These are phyloP conservation scores for Corvus cornix DNA, from an alignment of 2,113 vertebrate species.

Conservation along the genomic window DNA sequence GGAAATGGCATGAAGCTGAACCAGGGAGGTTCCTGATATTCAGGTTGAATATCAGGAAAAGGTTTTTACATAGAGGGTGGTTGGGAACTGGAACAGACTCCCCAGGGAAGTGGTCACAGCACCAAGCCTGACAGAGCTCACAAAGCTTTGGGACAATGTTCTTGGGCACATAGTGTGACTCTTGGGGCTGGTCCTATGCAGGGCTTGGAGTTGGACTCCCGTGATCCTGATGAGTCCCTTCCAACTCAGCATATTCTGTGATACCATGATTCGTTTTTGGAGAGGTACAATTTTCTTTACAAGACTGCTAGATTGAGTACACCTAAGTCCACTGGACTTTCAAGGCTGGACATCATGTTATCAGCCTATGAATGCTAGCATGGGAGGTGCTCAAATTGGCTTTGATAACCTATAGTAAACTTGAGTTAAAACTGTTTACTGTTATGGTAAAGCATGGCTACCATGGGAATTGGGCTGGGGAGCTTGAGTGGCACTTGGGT, in stretches of 20 bases:
- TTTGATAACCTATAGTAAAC: background rate
- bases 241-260: background rate
- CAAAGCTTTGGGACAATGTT: accelerated
- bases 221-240: background rate
- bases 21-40: background rate
- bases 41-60: background rate
- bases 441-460: accelerated
- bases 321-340: background rate
- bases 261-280: background rate
- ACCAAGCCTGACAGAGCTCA: background rate
- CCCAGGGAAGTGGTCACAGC: background rate
- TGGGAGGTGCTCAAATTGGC: background rate
- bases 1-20: background rate
- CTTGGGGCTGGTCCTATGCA: background rate
- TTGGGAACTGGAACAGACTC: background rate
- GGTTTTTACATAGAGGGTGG: background rate
- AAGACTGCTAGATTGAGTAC: background rate
- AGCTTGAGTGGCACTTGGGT: background rate
- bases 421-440: background rate
- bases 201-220: background rate
- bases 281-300: background rate
- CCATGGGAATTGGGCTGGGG: background rate
- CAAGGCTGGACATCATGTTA: background rate
- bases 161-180: background rate
- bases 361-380: background rate